These are phyloP conservation scores for Atherinomorus stipes DNA, from an alignment of 2,113 vertebrate species.

Conservation along the genomic window DNA sequence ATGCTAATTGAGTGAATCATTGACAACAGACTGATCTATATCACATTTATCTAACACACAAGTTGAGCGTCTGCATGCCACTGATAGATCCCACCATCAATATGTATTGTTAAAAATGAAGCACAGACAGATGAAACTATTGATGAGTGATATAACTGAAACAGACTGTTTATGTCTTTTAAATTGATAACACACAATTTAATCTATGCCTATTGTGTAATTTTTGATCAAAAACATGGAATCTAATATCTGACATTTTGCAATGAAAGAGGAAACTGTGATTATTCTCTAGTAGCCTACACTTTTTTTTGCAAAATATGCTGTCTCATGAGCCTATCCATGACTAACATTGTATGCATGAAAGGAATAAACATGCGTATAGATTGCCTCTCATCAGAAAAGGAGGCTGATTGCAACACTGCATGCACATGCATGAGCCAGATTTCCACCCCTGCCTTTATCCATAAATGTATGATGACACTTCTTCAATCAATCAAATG, in stretches of 20 bases:
- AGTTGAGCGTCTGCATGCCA: conserved; percentile 66
- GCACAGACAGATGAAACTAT: conserved; percentile 51
- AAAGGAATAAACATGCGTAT: background rate
- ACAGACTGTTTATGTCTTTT: conserved; percentile 18
- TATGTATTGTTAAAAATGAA: conserved; percentile 81
- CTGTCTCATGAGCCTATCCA: background rate
- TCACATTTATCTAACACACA: conserved; percentile 76
- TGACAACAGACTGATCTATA: conserved; percentile 78
- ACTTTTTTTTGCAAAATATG: background rate
- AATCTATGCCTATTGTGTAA: background rate
- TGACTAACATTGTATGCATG: background rate
- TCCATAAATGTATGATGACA: background rate
- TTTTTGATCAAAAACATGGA: background rate
- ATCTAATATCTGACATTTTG: background rate
- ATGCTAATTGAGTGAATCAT: conserved; percentile 83
- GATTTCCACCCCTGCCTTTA: background rate
- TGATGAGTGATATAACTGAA: conserved; percentile 39
- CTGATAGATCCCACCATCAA: conserved; percentile 75
- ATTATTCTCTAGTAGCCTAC: too few species aligned
- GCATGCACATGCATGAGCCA: background rate
- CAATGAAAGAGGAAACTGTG: too few species aligned
- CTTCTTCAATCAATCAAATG: background rate
- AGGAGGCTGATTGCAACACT: background rate
- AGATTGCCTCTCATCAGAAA: background rate
- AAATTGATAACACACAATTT: background rate